These are phyloP conservation scores for Heteromurus nitidus DNA, from an alignment of 2,888 invertebrate genomes.

Conservation along the genomic window DNA sequence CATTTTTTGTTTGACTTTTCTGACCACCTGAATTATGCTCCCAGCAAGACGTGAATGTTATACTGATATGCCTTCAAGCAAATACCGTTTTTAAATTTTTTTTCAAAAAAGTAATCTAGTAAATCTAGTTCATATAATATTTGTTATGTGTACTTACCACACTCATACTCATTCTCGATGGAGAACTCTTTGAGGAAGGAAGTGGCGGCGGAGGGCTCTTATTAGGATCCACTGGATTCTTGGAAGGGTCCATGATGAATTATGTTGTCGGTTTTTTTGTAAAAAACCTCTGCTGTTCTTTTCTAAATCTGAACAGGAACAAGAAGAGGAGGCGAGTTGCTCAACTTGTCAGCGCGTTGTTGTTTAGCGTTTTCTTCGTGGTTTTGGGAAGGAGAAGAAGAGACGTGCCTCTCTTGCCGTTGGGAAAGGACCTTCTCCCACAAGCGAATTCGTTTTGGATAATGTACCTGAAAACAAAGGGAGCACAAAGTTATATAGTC, in stretches of 20 bases:
- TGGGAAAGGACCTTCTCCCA: constrained; percentile 59
- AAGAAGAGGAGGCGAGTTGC: too few relatives aligned
- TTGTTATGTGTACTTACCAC: too few relatives aligned
- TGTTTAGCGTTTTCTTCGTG: constrained; percentile 44
- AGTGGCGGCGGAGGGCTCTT: constrained; percentile 29
- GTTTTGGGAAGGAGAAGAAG: constrained; percentile 57
- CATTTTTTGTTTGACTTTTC: too few relatives aligned
- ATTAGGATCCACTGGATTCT: constrained; percentile 67
- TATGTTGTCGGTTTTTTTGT: neutral
- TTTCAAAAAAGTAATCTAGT: too few relatives aligned
- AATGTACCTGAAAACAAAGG: constrained; percentile 29
- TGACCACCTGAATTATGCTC: too few relatives aligned
- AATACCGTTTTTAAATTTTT: too few relatives aligned
- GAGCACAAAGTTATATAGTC: neutral
- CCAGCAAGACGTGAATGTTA: too few relatives aligned
- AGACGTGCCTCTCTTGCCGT: constrained; percentile 52
- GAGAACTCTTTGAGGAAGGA: constrained; percentile 12
- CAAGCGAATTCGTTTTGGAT: constrained; percentile 52
- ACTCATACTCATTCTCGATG: neutral
- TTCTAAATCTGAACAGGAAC: too few relatives aligned
- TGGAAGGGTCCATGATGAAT: constrained; percentile 64
- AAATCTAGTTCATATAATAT: too few relatives aligned
- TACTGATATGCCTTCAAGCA: too few relatives aligned
- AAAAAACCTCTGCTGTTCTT: neutral
- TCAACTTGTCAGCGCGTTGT: neutral